Percentiles rank a stretch among this genome's conserved stretches.
These are phyloP conservation scores for Dicentrarchus labrax DNA, from an alignment of 2,113 vertebrate genomes.

Conservation along the genomic window DNA sequence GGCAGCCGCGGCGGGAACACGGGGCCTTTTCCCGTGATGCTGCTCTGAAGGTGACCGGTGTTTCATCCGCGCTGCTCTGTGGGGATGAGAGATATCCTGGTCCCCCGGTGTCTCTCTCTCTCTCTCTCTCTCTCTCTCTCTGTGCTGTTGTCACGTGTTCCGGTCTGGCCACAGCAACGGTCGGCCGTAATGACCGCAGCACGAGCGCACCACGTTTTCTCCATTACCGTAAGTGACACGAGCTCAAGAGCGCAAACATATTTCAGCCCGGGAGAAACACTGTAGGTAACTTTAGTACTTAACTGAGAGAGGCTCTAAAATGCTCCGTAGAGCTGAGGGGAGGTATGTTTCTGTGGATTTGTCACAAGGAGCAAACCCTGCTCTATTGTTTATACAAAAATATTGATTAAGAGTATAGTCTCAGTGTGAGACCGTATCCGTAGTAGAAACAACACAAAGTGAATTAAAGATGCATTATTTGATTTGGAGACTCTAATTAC, in stretches of 20 bases:
- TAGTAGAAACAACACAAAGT: neutral
- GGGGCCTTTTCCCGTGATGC: slow-evolving; percentile 67
- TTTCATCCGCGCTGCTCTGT: slow-evolving; percentile 64
- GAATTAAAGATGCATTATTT: neutral
- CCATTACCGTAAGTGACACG: neutral
- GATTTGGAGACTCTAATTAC: neutral
- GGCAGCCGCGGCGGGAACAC: slow-evolving; percentile 49
- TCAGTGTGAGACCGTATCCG: neutral
- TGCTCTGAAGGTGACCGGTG: slow-evolving; percentile 71
- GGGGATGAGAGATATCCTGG: neutral
- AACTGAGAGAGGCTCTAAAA: neutral
- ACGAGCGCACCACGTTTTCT: neutral
- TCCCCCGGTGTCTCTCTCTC: neutral
- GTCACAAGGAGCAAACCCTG: neutral
- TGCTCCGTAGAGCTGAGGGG: neutral
- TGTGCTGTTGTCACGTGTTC: slow-evolving; percentile 51
- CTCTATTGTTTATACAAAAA: neutral
- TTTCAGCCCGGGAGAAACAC: neutral
- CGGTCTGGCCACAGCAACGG: neutral
- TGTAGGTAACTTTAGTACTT: too few relatives aligned
- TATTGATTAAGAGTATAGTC: neutral
- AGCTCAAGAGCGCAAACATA: neutral
- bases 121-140: slow-evolving; percentile 10
- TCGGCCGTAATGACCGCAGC: slow-evolving; percentile 30
- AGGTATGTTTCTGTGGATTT: neutral